Evolutionary conservation across 2,113 vertebrate genomes (phyloP).

Genomic region (Rattus norvegicus): DNA sequence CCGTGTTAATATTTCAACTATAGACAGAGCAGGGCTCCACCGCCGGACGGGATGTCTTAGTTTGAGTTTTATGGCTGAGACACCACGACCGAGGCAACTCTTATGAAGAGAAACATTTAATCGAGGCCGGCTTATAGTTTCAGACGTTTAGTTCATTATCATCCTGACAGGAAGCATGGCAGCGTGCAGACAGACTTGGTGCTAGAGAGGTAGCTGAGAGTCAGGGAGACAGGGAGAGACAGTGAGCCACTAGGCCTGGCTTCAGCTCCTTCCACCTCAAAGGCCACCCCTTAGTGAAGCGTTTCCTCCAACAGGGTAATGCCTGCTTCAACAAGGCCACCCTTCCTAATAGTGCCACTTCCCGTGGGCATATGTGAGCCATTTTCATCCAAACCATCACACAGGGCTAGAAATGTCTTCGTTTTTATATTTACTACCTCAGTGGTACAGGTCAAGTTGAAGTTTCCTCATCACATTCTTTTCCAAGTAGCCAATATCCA

Average conservation of each 20-base stretch:
- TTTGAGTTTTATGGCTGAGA: neutral
- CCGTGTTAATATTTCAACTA: neutral
- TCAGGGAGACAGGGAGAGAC: neutral
- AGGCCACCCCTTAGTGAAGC: neutral
- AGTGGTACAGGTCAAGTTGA: conserved; percentile 16
- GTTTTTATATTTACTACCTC: conserved; percentile 25
- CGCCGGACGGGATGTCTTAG: neutral
- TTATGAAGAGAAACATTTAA: neutral
- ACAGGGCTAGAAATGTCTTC: neutral
- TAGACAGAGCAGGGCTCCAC: neutral
- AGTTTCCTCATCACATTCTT: conserved; percentile 20
- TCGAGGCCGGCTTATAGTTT: neutral
- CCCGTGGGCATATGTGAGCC: neutral
- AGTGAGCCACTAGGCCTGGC: neutral
- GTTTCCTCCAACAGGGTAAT: neutral
- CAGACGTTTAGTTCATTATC: neutral
- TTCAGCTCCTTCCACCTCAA: neutral
- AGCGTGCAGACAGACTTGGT: neutral
- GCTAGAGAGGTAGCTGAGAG: neutral
- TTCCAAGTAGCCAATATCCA: neutral
- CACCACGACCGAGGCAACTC: neutral
- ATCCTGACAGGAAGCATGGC: neutral
- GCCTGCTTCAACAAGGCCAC: neutral
- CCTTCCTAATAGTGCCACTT: too few species aligned
- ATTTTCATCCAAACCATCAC: neutral